Evolutionary conservation across 1,140 invertebrate genomes (phyloP).

Genomic region (Pseudomyrmex pallidus): DNA sequence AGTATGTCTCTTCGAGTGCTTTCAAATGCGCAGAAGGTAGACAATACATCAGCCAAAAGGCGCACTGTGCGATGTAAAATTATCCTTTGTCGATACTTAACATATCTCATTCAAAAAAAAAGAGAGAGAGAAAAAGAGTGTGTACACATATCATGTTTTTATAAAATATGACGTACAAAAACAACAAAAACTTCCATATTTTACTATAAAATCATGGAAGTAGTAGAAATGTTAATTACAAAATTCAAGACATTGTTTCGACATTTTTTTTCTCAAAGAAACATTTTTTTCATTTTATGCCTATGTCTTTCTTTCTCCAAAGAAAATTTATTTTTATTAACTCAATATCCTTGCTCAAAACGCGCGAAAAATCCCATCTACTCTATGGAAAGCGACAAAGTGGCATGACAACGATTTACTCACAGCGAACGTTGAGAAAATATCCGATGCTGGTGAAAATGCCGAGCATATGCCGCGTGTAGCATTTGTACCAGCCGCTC

Average conservation of each 20-base stretch:
- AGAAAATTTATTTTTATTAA: slow-evolving; percentile 38
- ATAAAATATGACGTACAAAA: too few species aligned
- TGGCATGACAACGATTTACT: slow-evolving; percentile 84
- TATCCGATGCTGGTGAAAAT: slow-evolving; percentile 95
- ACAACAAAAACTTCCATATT: too few species aligned
- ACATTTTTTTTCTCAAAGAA: too few species aligned
- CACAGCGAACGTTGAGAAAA: slow-evolving; percentile 94
- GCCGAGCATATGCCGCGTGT: slow-evolving; percentile 91
- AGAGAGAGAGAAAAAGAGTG: too few species aligned
- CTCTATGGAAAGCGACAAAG: slow-evolving; percentile 42
- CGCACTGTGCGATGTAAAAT: background rate
- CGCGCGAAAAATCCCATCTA: slow-evolving; percentile 14
- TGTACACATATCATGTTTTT: too few species aligned
- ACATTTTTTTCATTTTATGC: background rate
- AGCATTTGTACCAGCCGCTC: slow-evolving; percentile 96
- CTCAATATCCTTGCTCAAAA: background rate
- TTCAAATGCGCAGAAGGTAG: slow-evolving; percentile 47
- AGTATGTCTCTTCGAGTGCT: slow-evolving; percentile 56
- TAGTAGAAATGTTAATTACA: too few species aligned
- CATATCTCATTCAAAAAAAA: background rate
- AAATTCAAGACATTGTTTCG: too few species aligned
- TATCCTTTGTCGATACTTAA: slow-evolving; percentile 1
- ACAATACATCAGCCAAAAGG: slow-evolving; percentile 43
- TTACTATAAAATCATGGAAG: too few species aligned
- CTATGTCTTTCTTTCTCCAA: background rate